A percentile compares a stretch with the other conserved stretches of the same genome.
Conservation (phyloP, 2,888 invertebrate genomes). For the Cheilosia variabilis region DNA sequence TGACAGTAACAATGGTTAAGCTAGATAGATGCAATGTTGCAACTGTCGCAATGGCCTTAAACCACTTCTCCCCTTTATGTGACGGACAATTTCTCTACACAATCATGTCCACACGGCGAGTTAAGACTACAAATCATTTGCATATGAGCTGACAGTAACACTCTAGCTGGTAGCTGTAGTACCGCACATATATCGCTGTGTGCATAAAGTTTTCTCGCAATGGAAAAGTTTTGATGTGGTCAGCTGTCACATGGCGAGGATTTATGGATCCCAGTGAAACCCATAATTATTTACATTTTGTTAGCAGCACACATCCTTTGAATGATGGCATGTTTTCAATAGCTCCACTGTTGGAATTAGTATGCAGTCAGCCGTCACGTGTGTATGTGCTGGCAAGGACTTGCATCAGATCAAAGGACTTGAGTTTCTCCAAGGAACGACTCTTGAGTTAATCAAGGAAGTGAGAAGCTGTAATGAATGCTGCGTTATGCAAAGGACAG, state of each 20-base stretch:
- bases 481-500: conserved; percentile 25
- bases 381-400: not conserved
- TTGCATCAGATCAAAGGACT: conserved; percentile 53
- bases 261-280: conserved; percentile 62
- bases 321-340: conserved; percentile 35
- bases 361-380: not conserved
- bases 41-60: conserved; percentile 70
- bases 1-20: conserved; percentile 73
- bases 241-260: conserved; percentile 67
- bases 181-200: conserved; percentile 1
- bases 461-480: conserved; percentile 37
- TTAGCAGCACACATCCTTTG: conserved; percentile 24
- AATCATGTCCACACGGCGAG: conserved; percentile 50
- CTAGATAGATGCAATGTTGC: conserved; percentile 73
- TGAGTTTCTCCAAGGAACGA: conserved; percentile 23
- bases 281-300: conserved; percentile 71
- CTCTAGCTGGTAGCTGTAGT: not conserved
- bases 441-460: conserved; percentile 48
- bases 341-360: conserved; percentile 34
- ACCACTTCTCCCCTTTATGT: conserved; percentile 38
- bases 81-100: conserved; percentile 45
- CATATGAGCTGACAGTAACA: conserved; percentile 71
- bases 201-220: conserved; percentile 51
- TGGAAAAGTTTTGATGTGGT: conserved; percentile 73
- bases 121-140: conserved; percentile 72